phyloP scores from a whole-genome alignment of 1,140 invertebrate species.

The Zaprionus ornatus region DNA sequence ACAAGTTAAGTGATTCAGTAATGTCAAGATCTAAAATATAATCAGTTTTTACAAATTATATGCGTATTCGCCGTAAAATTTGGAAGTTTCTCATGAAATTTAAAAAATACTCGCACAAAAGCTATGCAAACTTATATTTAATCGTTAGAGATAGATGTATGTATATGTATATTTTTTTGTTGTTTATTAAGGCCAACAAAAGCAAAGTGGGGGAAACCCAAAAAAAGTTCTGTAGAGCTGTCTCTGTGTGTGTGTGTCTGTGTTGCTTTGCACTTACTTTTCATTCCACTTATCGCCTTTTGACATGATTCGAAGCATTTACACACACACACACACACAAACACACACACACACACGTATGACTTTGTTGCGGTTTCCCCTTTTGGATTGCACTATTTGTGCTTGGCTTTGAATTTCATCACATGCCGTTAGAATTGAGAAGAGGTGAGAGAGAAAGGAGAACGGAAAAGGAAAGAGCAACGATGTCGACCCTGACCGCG shows the following conservation, averaged over 20 bases:
- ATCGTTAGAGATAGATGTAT: not conserved
- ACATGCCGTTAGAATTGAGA: slow-evolving; percentile 14
- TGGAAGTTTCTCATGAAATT: not conserved
- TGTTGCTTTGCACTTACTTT: slow-evolving; percentile 12
- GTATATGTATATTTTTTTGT: not conserved
- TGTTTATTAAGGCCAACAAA: not conserved
- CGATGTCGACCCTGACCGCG: slow-evolving; percentile 31
- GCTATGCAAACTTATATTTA: not conserved
- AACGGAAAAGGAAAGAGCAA: not conserved
- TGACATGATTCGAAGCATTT: slow-evolving; percentile 20
- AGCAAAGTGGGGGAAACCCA: not conserved
- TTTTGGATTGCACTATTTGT: slow-evolving; percentile 19
- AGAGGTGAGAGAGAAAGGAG: not conserved
- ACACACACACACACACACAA: slow-evolving; percentile 5
- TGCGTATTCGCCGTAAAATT: not conserved
- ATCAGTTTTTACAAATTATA: too few relatives aligned
- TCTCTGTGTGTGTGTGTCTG: not conserved
- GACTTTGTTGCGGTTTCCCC: slow-evolving; percentile 35
- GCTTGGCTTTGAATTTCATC: slow-evolving; percentile 38
- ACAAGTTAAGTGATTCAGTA: too few relatives aligned
- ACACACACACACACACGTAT: not conserved
- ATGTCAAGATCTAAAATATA: too few relatives aligned
- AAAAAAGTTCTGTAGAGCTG: not conserved
- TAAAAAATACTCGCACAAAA: not conserved
- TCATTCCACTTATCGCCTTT: slow-evolving; percentile 31